These are phyloP conservation scores for Polydrusus cervinus DNA, from an alignment of 2,888 invertebrate species.

Conservation along the genomic window DNA sequence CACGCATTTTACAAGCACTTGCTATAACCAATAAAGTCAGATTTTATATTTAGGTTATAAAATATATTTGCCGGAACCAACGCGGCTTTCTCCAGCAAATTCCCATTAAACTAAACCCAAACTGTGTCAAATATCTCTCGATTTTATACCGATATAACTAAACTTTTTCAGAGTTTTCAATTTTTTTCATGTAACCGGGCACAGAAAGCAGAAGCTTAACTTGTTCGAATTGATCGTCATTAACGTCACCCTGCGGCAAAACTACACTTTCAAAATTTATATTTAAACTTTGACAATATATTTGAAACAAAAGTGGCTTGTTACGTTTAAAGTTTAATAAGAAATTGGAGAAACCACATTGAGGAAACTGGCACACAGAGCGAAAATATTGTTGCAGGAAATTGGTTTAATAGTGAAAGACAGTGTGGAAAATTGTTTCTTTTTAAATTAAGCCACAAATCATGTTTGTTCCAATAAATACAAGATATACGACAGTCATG, in stretches of 20 bases:
- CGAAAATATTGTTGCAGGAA: not conserved
- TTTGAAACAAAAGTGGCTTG: slow-evolving; percentile 56
- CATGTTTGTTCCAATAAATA: no score
- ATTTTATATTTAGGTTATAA: not conserved
- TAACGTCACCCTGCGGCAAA: slow-evolving; percentile 65
- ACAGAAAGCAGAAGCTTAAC: slow-evolving; percentile 27
- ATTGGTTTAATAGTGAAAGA: not conserved
- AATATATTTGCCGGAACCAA: not conserved
- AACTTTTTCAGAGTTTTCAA: slow-evolving; percentile 8
- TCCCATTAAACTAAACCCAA: slow-evolving; percentile 8
- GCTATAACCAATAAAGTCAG: no score
- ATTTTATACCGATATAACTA: slow-evolving; percentile 20
- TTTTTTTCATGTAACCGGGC: slow-evolving; percentile 6
- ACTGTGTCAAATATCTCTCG: slow-evolving; percentile 17
- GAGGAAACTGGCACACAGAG: not conserved
- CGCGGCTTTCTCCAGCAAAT: not conserved
- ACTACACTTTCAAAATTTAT: slow-evolving; percentile 62
- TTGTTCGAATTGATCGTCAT: slow-evolving; percentile 57
- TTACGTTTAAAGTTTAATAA: slow-evolving; percentile 9
- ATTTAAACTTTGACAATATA: slow-evolving; percentile 63
- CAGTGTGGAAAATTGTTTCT: no score
- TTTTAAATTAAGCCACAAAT: no score
- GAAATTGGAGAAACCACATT: slow-evolving; percentile 21
- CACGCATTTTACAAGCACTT: no score
- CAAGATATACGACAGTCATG: no score